Percentiles rank a stretch among this genome's conserved stretches.
phyloP scores from a whole-genome alignment of 2,888 invertebrate genomes.

The Hoplodrina ambigua region DNA sequence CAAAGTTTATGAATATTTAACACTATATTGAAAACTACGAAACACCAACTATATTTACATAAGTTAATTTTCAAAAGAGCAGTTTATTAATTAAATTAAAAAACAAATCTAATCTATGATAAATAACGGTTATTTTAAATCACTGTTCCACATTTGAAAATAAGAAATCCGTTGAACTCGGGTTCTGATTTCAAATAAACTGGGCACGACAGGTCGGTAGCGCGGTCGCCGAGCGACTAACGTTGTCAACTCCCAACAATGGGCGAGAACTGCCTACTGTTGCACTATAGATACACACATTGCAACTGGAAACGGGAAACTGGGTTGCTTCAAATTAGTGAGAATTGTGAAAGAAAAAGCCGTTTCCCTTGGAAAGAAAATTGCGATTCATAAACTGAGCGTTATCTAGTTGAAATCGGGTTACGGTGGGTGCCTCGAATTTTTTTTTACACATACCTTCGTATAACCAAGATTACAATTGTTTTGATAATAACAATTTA shows the following conservation, averaged over 20 bases:
- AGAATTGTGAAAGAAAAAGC: slow-evolving; percentile 62
- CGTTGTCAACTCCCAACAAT: slow-evolving; percentile 65
- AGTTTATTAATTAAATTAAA: not conserved
- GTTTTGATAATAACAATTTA: not conserved
- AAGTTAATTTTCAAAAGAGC: slow-evolving; percentile 2
- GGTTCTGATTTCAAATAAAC: slow-evolving; percentile 53
- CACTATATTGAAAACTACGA: slow-evolving; percentile 33
- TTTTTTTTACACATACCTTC: slow-evolving; percentile 17
- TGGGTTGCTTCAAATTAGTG: slow-evolving; percentile 71
- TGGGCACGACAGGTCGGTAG: slow-evolving; percentile 65
- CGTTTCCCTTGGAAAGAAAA: slow-evolving; percentile 53
- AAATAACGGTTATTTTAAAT: slow-evolving; percentile 25
- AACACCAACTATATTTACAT: slow-evolving; percentile 28
- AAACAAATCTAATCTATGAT: not conserved
- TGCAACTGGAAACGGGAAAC: slow-evolving; percentile 69
- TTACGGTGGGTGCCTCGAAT: slow-evolving; percentile 6
- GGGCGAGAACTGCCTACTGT: slow-evolving; percentile 65
- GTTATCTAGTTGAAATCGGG: slow-evolving; percentile 31
- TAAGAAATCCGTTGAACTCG: slow-evolving; percentile 31
- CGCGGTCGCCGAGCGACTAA: slow-evolving; percentile 75
- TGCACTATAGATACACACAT: slow-evolving; percentile 63
- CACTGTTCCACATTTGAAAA: slow-evolving; percentile 36
- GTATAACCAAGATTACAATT: not conserved
- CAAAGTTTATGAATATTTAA: slow-evolving; percentile 46
- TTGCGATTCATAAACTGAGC: slow-evolving; percentile 51